phyloP scores from a whole-genome alignment of 2,888 invertebrate genomes.

The Helicoverpa assulta region DNA sequence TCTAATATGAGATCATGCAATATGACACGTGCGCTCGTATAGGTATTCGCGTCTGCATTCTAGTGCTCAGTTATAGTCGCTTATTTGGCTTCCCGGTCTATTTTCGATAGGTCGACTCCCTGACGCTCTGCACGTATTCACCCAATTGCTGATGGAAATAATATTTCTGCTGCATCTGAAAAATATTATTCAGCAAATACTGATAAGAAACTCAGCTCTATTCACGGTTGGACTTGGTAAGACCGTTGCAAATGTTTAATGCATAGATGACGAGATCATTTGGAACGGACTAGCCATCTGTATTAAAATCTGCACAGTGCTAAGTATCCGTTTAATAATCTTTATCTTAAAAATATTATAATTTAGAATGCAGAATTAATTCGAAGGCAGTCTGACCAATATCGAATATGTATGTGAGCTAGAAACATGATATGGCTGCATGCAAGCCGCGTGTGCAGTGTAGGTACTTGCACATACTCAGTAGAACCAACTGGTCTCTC shows the following conservation, averaged over 20 bases:
- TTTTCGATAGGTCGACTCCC: conserved; percentile 68
- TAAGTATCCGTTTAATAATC: not conserved
- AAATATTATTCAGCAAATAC: not conserved
- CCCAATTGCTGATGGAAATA: conserved; percentile 39
- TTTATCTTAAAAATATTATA: conserved; percentile 17
- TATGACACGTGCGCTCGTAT: conserved; percentile 45
- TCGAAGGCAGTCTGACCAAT: conserved; percentile 38
- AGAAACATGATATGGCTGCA: conserved; percentile 43
- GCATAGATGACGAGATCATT: not conserved
- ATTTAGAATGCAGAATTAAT: conserved; percentile 44
- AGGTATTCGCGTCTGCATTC: conserved; percentile 68
- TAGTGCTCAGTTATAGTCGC: conserved; percentile 66
- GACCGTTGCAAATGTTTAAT: not conserved
- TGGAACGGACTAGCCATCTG: not conserved
- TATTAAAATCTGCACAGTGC: conserved; percentile 4
- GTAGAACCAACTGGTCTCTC: conserved; percentile 45
- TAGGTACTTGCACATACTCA: conserved; percentile 14
- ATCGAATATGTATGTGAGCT: conserved; percentile 30
- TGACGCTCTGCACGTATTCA: conserved; percentile 37
- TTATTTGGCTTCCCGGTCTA: conserved; percentile 73
- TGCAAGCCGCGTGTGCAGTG: conserved; percentile 23
- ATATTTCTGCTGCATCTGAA: not conserved
- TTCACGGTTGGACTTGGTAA: not conserved
- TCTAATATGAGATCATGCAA: conserved; percentile 57
- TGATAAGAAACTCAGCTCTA: not conserved